These are phyloP conservation scores for Pseudococcus longispinus DNA, from an alignment of 2,888 invertebrate species.

Conservation along the genomic window DNA sequence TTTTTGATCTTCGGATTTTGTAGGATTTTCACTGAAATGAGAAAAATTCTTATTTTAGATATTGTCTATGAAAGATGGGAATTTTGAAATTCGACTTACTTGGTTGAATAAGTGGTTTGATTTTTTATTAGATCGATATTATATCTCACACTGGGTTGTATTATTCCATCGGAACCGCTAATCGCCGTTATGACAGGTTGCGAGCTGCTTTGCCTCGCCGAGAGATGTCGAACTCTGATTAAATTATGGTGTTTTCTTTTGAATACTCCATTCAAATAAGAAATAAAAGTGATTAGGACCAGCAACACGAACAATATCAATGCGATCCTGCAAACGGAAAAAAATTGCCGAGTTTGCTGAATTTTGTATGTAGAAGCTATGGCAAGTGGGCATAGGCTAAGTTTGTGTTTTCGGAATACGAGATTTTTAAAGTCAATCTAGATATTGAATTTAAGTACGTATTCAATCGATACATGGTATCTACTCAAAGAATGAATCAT, in stretches of 20 bases:
- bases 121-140: slow-evolving; percentile 6
- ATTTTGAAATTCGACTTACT: not conserved
- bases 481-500: no score
- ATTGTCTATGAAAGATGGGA: not conserved
- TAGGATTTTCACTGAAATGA: slow-evolving; percentile 57
- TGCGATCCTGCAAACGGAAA: slow-evolving; percentile 60
- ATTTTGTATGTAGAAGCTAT: no score
- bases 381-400: no score
- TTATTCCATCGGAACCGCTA: slow-evolving; percentile 61
- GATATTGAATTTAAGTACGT: no score
- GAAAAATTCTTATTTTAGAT: not conserved
- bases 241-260: slow-evolving; percentile 60
- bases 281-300: slow-evolving; percentile 60
- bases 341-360: no score
- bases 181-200: slow-evolving; percentile 58
- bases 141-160: slow-evolving; percentile 60
- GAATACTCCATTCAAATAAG: slow-evolving; percentile 60
- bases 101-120: not conserved
- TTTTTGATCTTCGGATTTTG: slow-evolving; percentile 55
- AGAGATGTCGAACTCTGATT: slow-evolving; percentile 60
- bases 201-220: slow-evolving; percentile 58
- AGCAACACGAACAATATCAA: slow-evolving; percentile 60
- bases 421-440: no score
- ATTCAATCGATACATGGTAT: no score
- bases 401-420: no score